Percentiles rank a stretch among this genome's conserved stretches.
Conservation (phyloP, 1,140 invertebrate genomes). For the Neodiprion virginianus region DNA sequence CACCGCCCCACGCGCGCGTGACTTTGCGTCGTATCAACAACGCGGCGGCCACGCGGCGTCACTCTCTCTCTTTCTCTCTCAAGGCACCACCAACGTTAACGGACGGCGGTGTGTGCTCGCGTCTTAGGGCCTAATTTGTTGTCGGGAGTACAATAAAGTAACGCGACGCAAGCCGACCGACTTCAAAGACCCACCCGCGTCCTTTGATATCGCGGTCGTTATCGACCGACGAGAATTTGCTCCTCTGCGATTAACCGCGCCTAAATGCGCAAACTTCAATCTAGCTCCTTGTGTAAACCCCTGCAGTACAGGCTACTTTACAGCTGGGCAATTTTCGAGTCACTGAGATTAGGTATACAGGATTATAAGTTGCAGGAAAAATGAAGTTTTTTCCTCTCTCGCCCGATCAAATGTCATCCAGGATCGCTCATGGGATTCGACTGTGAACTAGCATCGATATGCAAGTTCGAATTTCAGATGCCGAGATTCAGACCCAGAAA, state of each 20-base stretch:
- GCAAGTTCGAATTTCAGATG: too few species aligned
- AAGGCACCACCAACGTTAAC: neutral
- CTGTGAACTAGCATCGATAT: too few species aligned
- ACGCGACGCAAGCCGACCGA: neutral
- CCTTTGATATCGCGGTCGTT: neutral
- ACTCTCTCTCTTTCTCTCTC: neutral
- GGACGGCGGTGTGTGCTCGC: neutral
- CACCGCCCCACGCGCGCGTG: neutral
- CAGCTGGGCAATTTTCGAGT: too few species aligned
- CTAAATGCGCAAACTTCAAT: too few species aligned
- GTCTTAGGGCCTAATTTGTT: slow-evolving; percentile 4
- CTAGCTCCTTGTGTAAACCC: too few species aligned
- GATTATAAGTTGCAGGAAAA: too few species aligned
- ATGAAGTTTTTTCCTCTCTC: too few species aligned
- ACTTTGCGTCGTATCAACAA: neutral
- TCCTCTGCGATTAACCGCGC: neutral
- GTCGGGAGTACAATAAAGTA: neutral
- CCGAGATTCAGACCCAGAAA: too few species aligned
- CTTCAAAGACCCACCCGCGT: neutral
- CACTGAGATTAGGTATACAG: too few species aligned
- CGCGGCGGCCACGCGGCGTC: neutral
- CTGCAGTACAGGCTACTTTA: too few species aligned
- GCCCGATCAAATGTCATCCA: too few species aligned
- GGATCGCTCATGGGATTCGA: too few species aligned
- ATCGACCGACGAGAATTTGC: neutral